A percentile compares a stretch with the other conserved stretches of the same genome.
Conservation (phyloP, 1,140 invertebrate species). For the Tribolium madens region DNA sequence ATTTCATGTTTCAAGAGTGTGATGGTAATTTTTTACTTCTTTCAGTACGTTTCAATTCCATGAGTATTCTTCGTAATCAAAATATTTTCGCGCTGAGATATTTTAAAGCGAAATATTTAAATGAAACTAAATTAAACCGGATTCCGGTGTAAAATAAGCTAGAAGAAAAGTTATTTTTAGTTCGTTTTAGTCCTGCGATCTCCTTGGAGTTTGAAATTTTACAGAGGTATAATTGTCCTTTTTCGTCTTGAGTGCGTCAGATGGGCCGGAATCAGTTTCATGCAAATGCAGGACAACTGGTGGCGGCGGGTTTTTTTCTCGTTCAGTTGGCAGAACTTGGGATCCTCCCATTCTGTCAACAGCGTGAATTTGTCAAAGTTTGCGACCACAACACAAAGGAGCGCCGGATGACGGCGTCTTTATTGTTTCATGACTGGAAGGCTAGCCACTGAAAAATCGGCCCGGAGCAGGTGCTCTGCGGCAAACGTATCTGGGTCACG, state of each 20-base stretch:
- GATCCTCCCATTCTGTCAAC: conserved; percentile 33
- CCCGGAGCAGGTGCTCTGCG: conserved; percentile 7
- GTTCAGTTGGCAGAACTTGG: conserved; percentile 19
- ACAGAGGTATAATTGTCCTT: background rate
- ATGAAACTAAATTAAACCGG: background rate
- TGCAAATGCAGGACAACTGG: background rate
- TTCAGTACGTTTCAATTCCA: background rate
- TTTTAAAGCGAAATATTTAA: background rate
- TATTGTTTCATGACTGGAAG: conserved; percentile 4
- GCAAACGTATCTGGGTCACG: conserved; percentile 2
- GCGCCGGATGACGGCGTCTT: conserved; percentile 12
- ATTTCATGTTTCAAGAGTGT: background rate
- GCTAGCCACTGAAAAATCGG: background rate
- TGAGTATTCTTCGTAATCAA: background rate
- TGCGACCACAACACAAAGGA: conserved; percentile 17
- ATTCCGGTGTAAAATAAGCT: background rate
- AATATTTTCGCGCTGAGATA: background rate
- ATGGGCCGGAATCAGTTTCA: background rate
- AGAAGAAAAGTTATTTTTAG: background rate
- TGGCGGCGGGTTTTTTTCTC: background rate
- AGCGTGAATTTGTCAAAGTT: conserved; percentile 43
- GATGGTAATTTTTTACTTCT: background rate
- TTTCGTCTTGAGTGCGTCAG: background rate
- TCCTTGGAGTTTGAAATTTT: background rate
- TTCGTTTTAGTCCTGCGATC: background rate